Evolutionary conservation across 2,113 vertebrate species (phyloP).

Genomic region (Barnardius zonarius): DNA sequence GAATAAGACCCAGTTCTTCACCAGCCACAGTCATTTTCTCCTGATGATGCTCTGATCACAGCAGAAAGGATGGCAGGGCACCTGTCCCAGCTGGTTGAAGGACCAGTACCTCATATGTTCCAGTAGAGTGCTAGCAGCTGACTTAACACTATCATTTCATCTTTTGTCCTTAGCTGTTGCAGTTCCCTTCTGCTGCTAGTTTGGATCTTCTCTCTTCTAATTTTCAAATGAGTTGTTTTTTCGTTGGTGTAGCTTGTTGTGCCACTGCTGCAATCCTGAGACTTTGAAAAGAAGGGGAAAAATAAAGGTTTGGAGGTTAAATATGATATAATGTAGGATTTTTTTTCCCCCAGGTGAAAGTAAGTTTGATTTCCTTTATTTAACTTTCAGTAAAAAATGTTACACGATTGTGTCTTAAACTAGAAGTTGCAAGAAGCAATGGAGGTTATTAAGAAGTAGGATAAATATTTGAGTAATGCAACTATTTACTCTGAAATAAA

Average conservation of each 20-base stretch:
- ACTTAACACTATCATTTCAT: background rate
- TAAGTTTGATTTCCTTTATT: background rate
- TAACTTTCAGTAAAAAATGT: background rate
- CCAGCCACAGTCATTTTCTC: background rate
- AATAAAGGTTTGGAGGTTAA: background rate
- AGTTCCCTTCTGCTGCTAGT: background rate
- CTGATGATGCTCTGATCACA: background rate
- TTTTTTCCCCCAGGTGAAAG: background rate
- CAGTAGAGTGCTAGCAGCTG: background rate
- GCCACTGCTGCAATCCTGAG: background rate
- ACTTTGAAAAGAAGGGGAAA: background rate
- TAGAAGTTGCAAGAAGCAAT: background rate
- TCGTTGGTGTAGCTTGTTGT: background rate
- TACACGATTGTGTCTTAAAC: background rate
- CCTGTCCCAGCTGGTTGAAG: background rate
- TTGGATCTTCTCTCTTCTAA: background rate
- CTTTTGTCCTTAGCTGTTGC: background rate
- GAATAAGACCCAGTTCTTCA: background rate
- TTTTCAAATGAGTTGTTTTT: background rate
- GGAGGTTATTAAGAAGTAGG: background rate
- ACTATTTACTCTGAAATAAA: background rate
- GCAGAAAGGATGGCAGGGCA: background rate
- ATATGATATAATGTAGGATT: background rate
- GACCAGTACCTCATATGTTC: background rate
- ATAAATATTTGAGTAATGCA: background rate